A percentile compares a stretch with the other conserved stretches of the same genome.
Evolutionary conservation across 2,888 invertebrate genomes (phyloP).

Genomic region (Parasteatoda lunata): DNA sequence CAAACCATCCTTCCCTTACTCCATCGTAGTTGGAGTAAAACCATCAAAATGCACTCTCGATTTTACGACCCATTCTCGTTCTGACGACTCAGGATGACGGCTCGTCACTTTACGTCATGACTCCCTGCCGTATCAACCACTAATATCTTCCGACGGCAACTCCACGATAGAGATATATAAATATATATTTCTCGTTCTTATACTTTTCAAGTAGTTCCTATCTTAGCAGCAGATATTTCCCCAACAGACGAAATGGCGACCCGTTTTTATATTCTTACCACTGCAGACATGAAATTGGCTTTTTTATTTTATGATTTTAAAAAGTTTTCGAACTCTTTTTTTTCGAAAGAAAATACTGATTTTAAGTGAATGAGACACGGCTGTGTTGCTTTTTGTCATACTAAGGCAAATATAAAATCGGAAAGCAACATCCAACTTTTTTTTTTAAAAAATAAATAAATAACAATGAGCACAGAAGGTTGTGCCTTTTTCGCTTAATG

Average conservation of each 20-base stretch:
- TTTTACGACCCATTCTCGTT: conserved; percentile 42
- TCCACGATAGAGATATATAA: not conserved
- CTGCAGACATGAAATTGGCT: not conserved
- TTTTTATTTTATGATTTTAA: not conserved
- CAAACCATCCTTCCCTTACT: not conserved
- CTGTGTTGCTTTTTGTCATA: no score
- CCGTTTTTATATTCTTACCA: not conserved
- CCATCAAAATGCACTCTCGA: conserved; percentile 48
- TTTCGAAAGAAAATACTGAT: no score
- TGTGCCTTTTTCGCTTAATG: no score
- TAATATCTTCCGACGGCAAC: conserved; percentile 47
- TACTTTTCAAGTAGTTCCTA: not conserved
- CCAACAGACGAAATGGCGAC: conserved; percentile 28
- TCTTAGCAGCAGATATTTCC: not conserved
- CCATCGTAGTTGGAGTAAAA: conserved; percentile 7
- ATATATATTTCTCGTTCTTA: not conserved
- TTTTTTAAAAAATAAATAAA: no score
- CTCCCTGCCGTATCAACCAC: conserved; percentile 30
- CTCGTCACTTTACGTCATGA: conserved; percentile 39
- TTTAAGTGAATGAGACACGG: no score
- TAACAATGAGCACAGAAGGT: no score
- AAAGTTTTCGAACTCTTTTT: not conserved
- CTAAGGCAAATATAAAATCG: no score
- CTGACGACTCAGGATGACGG: conserved; percentile 31
- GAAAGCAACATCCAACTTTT: no score